Evolutionary conservation across 2,888 invertebrate genomes (phyloP).

Genomic region (Polylopha cassiicola): DNA sequence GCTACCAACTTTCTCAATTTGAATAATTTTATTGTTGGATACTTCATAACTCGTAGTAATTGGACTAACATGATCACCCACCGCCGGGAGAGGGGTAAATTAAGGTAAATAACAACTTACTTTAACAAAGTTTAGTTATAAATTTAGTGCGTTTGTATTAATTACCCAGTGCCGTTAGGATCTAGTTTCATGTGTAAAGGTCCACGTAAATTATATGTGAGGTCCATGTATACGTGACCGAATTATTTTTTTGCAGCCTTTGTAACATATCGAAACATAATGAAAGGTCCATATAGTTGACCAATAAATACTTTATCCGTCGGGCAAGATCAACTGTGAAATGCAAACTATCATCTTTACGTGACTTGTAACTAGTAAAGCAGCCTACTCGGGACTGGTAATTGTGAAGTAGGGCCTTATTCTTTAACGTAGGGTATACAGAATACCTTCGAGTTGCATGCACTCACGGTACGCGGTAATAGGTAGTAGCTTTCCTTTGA

Average conservation of each 20-base stretch:
- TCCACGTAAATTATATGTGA: too few species aligned
- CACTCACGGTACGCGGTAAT: conserved; percentile 2
- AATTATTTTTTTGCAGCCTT: too few species aligned
- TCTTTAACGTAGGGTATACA: background rate
- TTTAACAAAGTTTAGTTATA: conserved; percentile 1
- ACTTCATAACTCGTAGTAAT: conserved; percentile 35
- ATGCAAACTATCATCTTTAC: too few species aligned
- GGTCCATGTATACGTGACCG: too few species aligned
- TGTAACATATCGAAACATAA: too few species aligned
- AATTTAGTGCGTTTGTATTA: background rate
- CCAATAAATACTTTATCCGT: too few species aligned
- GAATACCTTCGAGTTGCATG: background rate
- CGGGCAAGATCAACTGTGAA: too few species aligned
- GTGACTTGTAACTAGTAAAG: too few species aligned
- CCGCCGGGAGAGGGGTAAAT: conserved; percentile 19
- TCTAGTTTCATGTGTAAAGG: too few species aligned
- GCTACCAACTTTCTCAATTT: conserved; percentile 55
- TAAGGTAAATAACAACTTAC: conserved; percentile 10
- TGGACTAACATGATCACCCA: conserved; percentile 27
- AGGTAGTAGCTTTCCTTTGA: conserved; percentile 1
- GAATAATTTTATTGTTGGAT: conserved; percentile 53
- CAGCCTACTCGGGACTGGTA: too few species aligned
- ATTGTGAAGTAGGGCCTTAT: too few species aligned
- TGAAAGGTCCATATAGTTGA: too few species aligned
- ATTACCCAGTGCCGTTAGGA: background rate